A percentile compares a stretch with the other conserved stretches of the same genome.
Evolutionary conservation across 1,140 invertebrate genomes (phyloP).

Genomic region (Tetragonula clypearis): DNA sequence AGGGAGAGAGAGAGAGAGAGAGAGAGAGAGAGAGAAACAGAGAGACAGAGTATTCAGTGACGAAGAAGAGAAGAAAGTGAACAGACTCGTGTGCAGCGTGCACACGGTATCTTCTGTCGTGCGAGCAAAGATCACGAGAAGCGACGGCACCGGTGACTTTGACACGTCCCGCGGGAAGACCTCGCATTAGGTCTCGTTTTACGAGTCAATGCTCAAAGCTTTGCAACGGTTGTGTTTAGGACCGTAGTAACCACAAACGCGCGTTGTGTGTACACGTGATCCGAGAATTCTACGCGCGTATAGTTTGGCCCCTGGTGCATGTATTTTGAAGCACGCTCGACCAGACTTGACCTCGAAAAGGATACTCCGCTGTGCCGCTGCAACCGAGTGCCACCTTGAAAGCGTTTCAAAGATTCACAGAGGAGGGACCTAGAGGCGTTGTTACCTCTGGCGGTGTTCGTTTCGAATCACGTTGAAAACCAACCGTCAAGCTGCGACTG

Average conservation of each 20-base stretch:
- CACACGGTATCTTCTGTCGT: conserved; percentile 35
- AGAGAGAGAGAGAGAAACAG: too few relatives aligned
- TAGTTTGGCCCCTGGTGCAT: background rate
- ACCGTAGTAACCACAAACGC: conserved; percentile 49
- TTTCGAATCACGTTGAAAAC: background rate
- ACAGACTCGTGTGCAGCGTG: background rate
- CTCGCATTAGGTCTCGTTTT: conserved; percentile 65
- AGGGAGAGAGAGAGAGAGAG: too few relatives aligned
- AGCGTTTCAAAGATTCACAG: background rate
- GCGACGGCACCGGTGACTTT: conserved; percentile 63
- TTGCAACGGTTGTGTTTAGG: conserved; percentile 26
- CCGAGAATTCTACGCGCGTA: conserved; percentile 26
- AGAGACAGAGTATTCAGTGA: too few relatives aligned
- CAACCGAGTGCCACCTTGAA: background rate
- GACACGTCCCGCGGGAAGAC: conserved; percentile 62
- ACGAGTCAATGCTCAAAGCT: conserved; percentile 65
- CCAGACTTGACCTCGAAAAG: conserved; percentile 22
- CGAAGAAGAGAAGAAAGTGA: too few relatives aligned
- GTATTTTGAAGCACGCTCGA: conserved; percentile 22
- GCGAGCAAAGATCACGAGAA: conserved; percentile 58
- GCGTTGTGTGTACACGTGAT: conserved; percentile 59
- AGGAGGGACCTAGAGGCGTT: background rate
- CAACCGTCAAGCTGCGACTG: background rate
- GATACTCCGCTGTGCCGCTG: background rate
- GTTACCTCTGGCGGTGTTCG: background rate